phyloP scores from a whole-genome alignment of 1,140 invertebrate genomes.

The Thaumatotibia leucotreta region DNA sequence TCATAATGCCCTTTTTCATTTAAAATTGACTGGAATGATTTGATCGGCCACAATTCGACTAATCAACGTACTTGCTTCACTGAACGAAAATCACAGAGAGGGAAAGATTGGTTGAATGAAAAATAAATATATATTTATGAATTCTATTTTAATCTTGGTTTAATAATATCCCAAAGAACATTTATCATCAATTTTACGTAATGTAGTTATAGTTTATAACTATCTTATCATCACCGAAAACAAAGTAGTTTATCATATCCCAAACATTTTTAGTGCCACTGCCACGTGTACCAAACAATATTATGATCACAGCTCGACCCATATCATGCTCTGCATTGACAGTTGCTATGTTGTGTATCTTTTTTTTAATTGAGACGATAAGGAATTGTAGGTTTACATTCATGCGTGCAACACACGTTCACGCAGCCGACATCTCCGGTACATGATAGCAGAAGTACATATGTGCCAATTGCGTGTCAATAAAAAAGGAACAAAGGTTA shows the following conservation, averaged over 20 bases:
- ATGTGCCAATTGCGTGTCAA: neutral
- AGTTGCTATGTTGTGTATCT: neutral
- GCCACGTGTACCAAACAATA: neutral
- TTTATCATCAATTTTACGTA: too few relatives aligned
- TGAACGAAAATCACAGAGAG: neutral
- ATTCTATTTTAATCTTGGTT: neutral
- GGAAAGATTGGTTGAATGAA: neutral
- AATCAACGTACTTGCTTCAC: neutral
- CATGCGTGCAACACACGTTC: neutral
- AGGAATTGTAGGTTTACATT: neutral
- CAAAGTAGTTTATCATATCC: neutral
- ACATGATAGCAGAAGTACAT: neutral
- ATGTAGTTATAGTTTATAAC: neutral
- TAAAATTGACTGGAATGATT: slow-evolving; percentile 6
- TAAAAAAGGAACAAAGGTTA: neutral
- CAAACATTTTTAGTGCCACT: neutral
- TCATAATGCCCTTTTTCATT: neutral
- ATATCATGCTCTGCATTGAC: neutral
- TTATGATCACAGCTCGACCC: neutral
- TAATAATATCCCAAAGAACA: too few relatives aligned
- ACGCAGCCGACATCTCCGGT: neutral
- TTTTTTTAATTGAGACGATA: neutral
- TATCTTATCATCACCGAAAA: neutral
- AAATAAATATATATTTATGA: neutral
- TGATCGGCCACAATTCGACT: neutral